These are phyloP conservation scores for Pterocles gutturalis DNA, from an alignment of 2,113 vertebrate genomes.

Conservation along the genomic window DNA sequence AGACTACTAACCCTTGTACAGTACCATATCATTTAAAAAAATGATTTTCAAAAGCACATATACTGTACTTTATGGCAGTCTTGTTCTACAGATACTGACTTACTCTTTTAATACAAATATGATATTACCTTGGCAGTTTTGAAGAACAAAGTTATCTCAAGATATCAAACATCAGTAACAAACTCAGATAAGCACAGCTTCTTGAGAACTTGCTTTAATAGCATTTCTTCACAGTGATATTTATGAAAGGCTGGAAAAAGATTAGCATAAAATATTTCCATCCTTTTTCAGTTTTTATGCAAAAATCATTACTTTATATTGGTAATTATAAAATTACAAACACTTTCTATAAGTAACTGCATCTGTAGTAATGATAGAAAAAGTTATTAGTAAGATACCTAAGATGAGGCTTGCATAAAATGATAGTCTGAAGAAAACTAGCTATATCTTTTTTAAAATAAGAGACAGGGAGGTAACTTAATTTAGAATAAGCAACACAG, in stretches of 20 bases:
- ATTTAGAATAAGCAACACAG: background rate
- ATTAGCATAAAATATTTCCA: slow-evolving; percentile 83
- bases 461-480: background rate
- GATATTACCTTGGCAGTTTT: slow-evolving; percentile 91
- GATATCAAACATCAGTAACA: slow-evolving; percentile 88
- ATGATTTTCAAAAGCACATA: slow-evolving; percentile 76
- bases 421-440: slow-evolving; percentile 65
- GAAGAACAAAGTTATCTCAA: slow-evolving; percentile 84
- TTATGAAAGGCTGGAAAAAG: slow-evolving; percentile 91
- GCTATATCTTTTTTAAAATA: background rate
- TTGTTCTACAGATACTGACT: slow-evolving; percentile 80
- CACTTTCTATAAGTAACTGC: slow-evolving; percentile 90
- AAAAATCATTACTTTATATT: slow-evolving; percentile 81
- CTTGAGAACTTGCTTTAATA: slow-evolving; percentile 87
- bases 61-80: slow-evolving; percentile 72
- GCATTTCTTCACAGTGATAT: slow-evolving; percentile 98
- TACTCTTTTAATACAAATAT: slow-evolving; percentile 83
- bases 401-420: slow-evolving; percentile 82
- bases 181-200: slow-evolving; percentile 83
- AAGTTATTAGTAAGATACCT: slow-evolving; percentile 75
- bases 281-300: slow-evolving; percentile 79
- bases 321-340: slow-evolving; percentile 97
- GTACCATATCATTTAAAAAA: slow-evolving; percentile 70
- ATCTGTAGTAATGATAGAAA: slow-evolving; percentile 89
- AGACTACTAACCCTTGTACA: slow-evolving; percentile 68